These are phyloP conservation scores for Hypotaenidia philippensis DNA, from an alignment of 2,797 vertebrate genomes.

Conservation along the genomic window DNA sequence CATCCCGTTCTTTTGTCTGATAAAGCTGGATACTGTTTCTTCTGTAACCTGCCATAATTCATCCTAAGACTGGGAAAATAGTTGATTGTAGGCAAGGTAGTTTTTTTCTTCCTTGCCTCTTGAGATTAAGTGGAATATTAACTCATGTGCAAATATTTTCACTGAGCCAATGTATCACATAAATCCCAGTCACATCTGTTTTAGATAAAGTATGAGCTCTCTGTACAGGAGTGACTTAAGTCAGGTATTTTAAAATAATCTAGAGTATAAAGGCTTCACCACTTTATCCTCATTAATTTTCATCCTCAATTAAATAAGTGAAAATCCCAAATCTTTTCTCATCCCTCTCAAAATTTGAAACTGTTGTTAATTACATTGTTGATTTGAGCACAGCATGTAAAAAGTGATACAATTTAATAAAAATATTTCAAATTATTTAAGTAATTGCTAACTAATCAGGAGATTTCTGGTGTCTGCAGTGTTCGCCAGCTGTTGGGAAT, in stretches of 20 bases:
- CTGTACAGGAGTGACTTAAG: conserved; percentile 8
- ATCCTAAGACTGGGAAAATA: not conserved
- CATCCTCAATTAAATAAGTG: not conserved
- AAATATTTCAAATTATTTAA: not conserved
- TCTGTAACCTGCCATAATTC: conserved; percentile 30
- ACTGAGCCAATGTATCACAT: conserved; percentile 11
- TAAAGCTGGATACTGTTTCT: conserved; percentile 4
- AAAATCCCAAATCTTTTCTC: not conserved
- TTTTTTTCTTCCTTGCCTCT: not conserved
- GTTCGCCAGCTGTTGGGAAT: not conserved
- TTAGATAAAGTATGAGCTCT: conserved; percentile 40
- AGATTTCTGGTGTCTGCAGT: not conserved
- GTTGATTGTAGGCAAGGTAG: conserved; percentile 33
- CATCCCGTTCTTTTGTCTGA: not conserved
- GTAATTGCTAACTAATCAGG: not conserved
- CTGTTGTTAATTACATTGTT: not conserved
- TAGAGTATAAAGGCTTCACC: not conserved
- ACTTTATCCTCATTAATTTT: conserved; percentile 13
- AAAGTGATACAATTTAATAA: not conserved
- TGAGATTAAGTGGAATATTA: conserved; percentile 58
- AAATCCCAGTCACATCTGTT: conserved; percentile 52
- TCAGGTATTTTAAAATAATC: conserved; percentile 5
- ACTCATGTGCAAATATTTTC: conserved; percentile 28
- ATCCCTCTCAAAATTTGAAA: not conserved
- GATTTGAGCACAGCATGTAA: not conserved